A percentile compares a stretch with the other conserved stretches of the same genome.
phyloP scores from a whole-genome alignment of 2,113 vertebrate genomes.

The Paramisgurnus dabryanus region DNA sequence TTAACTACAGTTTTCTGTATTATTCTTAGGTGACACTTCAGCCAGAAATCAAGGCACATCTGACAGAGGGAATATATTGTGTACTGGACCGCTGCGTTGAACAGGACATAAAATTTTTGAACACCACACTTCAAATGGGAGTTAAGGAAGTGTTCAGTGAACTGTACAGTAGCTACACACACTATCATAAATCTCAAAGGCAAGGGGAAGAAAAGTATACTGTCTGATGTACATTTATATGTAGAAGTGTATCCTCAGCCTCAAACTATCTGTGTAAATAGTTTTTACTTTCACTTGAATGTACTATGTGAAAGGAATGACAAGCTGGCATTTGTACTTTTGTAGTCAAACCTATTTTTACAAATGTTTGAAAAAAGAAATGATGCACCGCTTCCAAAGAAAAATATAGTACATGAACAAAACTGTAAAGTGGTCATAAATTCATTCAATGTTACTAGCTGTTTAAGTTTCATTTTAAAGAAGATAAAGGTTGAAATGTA shows the following conservation, averaged over 20 bases:
- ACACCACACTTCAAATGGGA: conserved; percentile 76
- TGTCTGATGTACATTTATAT: conserved; percentile 64
- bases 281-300: not conserved
- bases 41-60: conserved; percentile 83
- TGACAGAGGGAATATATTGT: conserved; percentile 92
- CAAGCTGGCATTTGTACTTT: too few relatives aligned
- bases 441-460: too few relatives aligned
- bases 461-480: too few relatives aligned
- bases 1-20: not conserved
- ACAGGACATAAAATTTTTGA: conserved; percentile 87
- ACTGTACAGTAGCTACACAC: conserved; percentile 81
- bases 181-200: conserved; percentile 85
- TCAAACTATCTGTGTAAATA: not conserved
- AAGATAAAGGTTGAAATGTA: too few relatives aligned
- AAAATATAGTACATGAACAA: too few relatives aligned
- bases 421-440: too few relatives aligned
- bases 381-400: too few relatives aligned
- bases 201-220: conserved; percentile 93
- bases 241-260: not conserved
- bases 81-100: conserved; percentile 89
- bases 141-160: conserved; percentile 88
- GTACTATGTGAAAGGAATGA: not conserved
- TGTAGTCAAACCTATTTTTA: not conserved
- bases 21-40: conserved; percentile 81
- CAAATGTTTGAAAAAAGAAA: not conserved